A percentile compares a stretch with the other conserved stretches of the same genome.
Conservation (phyloP, 2,113 vertebrate species). For the Raja brachyura region DNA sequence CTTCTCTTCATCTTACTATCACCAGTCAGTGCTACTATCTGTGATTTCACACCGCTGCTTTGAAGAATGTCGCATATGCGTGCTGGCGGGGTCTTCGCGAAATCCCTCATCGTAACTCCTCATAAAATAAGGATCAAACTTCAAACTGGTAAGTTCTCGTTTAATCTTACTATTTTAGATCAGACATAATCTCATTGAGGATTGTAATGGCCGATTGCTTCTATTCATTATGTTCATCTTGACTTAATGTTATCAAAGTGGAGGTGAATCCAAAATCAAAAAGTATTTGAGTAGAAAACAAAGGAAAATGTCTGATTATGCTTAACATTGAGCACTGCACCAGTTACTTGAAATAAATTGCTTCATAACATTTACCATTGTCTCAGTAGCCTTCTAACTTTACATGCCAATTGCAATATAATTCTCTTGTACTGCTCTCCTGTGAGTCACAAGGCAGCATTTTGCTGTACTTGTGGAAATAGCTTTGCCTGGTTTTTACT, state of each 20-base stretch:
- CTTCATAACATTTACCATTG: slow-evolving; percentile 3
- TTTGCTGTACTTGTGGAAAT: background rate
- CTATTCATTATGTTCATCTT: no score
- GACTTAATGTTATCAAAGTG: background rate
- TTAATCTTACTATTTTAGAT: no score
- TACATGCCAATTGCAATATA: slow-evolving; percentile 20
- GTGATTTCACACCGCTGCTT: no score
- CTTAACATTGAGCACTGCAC: slow-evolving; percentile 1
- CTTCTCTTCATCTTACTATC: no score
- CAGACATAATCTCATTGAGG: no score
- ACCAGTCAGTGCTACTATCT: no score
- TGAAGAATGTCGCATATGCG: no score
- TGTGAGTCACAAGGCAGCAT: slow-evolving; percentile 7
- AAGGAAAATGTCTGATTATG: background rate
- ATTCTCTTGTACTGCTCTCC: background rate
- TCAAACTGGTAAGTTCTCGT: no score
- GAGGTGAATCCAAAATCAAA: background rate
- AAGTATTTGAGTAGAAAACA: background rate
- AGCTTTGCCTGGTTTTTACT: background rate
- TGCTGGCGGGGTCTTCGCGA: no score
- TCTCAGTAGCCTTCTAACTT: background rate
- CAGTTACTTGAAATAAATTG: slow-evolving; percentile 23
- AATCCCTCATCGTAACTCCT: no score
- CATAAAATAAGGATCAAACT: no score
- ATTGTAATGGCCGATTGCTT: no score